These are phyloP conservation scores for Itoplectis maculator DNA, from an alignment of 2,888 invertebrate genomes.

Conservation along the genomic window DNA sequence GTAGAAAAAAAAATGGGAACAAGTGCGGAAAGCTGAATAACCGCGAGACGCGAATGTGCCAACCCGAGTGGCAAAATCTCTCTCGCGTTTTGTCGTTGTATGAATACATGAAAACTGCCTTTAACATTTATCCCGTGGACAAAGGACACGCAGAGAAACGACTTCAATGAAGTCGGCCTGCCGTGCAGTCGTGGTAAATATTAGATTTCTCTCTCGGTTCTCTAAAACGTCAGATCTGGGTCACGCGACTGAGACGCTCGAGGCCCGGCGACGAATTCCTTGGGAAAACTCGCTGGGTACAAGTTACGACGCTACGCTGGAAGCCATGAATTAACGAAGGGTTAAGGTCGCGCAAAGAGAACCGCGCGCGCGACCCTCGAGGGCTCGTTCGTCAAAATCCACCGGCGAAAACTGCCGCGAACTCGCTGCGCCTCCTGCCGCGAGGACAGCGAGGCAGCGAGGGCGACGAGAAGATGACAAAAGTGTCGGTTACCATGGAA, in stretches of 20 bases:
- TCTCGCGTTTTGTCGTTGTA: too few relatives aligned
- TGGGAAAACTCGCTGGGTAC: background rate
- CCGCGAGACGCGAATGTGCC: too few relatives aligned
- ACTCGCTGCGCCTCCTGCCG: too few relatives aligned
- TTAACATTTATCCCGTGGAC: too few relatives aligned
- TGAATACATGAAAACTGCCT: too few relatives aligned
- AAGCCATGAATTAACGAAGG: conserved; percentile 8
- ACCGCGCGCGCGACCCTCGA: background rate
- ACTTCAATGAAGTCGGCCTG: too few relatives aligned
- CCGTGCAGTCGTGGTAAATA: background rate
- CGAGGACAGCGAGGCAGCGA: background rate
- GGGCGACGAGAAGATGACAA: background rate
- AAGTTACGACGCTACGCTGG: background rate
- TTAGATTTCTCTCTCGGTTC: background rate
- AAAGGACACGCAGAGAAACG: too few relatives aligned
- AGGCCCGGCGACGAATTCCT: background rate
- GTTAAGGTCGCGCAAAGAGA: conserved; percentile 2
- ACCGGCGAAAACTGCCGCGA: background rate
- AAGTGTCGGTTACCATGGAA: conserved; percentile 22
- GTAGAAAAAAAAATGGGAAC: too few relatives aligned
- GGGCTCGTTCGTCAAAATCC: conserved; percentile 5
- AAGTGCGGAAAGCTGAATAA: too few relatives aligned
- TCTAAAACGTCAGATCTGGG: conserved; percentile 1
- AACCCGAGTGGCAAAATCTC: too few relatives aligned
- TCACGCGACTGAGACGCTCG: background rate